Conservation (phyloP, 2,113 vertebrate species). For the Grallaria varia region DNA sequence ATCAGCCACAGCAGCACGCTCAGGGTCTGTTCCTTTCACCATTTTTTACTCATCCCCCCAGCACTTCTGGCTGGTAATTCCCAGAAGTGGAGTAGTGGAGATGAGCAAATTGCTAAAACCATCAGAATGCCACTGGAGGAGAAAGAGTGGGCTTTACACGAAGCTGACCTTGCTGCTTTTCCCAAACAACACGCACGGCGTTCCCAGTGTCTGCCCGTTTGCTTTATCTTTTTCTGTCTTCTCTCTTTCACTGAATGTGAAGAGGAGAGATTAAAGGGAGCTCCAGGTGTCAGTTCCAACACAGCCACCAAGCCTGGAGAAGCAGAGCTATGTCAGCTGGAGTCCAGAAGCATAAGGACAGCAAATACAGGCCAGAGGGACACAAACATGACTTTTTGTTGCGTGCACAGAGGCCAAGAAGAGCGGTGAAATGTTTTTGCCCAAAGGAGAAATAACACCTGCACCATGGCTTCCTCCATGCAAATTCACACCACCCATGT, state of each 20-base stretch:
- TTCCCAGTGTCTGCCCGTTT: neutral
- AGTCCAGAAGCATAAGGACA: neutral
- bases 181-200: neutral
- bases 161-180: neutral
- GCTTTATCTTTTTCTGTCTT: neutral
- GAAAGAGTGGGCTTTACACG: neutral
- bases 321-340: neutral
- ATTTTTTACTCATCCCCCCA: conserved; percentile 17
- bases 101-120: neutral
- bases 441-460: neutral
- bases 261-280: neutral
- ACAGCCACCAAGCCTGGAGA: neutral
- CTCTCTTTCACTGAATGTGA: neutral
- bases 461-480: neutral
- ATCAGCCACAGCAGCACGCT: conserved; percentile 48
- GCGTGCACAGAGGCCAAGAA: neutral
- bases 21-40: neutral
- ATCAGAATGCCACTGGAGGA: neutral
- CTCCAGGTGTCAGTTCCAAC: neutral
- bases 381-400: neutral
- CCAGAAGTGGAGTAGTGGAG: neutral
- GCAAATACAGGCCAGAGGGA: neutral
- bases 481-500: neutral
- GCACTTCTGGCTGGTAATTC: neutral
- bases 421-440: neutral